phyloP scores from a whole-genome alignment of 30 jellyfish, hydroid and myxozoan species.

The Pelagia noctiluca region DNA sequence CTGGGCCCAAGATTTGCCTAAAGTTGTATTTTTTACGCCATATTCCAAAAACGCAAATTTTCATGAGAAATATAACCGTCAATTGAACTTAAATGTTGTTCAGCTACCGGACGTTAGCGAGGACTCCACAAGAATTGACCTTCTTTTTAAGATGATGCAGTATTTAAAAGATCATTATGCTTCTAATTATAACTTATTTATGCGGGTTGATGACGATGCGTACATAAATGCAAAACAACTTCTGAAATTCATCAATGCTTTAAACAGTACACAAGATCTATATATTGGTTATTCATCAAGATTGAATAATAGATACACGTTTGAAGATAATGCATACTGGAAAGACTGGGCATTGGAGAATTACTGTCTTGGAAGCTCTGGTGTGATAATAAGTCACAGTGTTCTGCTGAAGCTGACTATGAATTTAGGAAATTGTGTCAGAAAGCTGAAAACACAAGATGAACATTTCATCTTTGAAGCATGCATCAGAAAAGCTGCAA shows the following conservation, averaged over 20 bases:
- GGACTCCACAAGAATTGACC: constrained; percentile 74
- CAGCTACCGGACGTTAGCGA: constrained; percentile 93
- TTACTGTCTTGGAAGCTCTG: constrained; percentile 70
- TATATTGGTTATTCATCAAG: constrained; percentile 77
- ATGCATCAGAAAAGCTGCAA: constrained; percentile 51
- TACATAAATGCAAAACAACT: constrained; percentile 74
- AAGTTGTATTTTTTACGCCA: constrained; percentile 90
- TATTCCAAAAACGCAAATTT: constrained; percentile 82
- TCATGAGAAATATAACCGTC: constrained; percentile 80
- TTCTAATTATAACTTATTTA: constrained; percentile 81
- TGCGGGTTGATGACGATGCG: constrained; percentile 80
- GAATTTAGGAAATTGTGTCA: constrained; percentile 35
- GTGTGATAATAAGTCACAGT: constrained; percentile 69
- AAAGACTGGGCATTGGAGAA: constrained; percentile 57
- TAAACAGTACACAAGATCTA: constrained; percentile 82
- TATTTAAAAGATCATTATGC: constrained; percentile 86
- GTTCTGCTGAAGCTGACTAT: constrained; percentile 64
- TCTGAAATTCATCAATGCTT: constrained; percentile 53
- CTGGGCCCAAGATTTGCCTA: constrained; percentile 73
- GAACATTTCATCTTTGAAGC: constrained; percentile 52
- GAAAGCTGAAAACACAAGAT: constrained; percentile 31
- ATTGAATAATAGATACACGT: constrained; percentile 54
- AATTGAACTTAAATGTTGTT: constrained; percentile 85
- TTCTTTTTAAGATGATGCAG: constrained; percentile 78
- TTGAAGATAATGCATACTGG: constrained; percentile 55